A percentile compares a stretch with the other conserved stretches of the same genome.
Evolutionary conservation across 2,113 vertebrate species (phyloP).

Genomic region (Cyphomyrus plagiostoma): DNA sequence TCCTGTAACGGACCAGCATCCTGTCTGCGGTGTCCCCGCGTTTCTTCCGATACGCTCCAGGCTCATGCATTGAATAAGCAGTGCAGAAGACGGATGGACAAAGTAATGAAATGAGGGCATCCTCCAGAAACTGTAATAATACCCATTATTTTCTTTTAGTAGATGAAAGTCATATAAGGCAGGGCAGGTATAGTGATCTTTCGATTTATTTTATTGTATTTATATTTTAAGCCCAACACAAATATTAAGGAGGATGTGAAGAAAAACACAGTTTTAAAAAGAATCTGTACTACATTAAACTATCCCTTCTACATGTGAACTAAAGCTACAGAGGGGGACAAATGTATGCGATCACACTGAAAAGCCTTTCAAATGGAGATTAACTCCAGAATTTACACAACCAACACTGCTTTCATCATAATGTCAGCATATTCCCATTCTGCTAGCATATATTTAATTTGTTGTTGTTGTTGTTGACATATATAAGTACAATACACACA

Average conservation of each 20-base stretch:
- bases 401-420: background rate
- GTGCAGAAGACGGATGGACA: background rate
- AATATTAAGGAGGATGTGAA: background rate
- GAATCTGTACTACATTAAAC: background rate
- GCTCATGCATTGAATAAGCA: background rate
- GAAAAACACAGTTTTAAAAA: background rate
- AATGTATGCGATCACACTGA: background rate
- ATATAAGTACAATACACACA: background rate
- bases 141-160: background rate
- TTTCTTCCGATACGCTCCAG: background rate
- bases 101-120: background rate
- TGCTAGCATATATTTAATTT: background rate
- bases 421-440: background rate
- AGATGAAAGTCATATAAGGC: background rate
- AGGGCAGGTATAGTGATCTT: background rate
- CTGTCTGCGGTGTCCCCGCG: background rate
- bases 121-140: background rate
- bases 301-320: background rate
- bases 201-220: background rate
- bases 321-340: background rate
- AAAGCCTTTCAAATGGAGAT: background rate
- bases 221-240: background rate
- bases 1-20: background rate
- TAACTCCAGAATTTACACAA: background rate
- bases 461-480: background rate